Base-by-base conservation (phyloP, 2,888 invertebrate species). In the Gryllus longicercus region DNA sequence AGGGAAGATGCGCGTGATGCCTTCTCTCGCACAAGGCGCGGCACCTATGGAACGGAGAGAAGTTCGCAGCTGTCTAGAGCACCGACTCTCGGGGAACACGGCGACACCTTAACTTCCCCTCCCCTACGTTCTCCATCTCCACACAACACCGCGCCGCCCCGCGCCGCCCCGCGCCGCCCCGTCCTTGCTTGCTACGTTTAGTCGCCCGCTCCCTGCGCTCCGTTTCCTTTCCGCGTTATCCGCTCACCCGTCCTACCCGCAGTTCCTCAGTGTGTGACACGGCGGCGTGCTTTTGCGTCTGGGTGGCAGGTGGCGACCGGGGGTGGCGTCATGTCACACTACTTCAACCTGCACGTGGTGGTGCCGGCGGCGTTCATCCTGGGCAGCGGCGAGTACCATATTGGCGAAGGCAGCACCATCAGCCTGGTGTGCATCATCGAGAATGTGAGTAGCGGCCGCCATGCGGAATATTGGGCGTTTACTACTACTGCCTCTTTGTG, bases 371-470 rank as follows among this genome's bases (percentile, higher is more conserved):
- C 87, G 51, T 86, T 86, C 82, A 87, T 88, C 80, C 83, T 87
- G 76, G 88, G 87, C 51, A 87, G 85, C 79, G 86, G 86, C 23
- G 87, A 87, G 83, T 87, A 87, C 83, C 87, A 87, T 83, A 86
- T 87, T 38, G 87, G 87, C 77, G 86, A 86, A 81, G 87, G 87
- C 76, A 86, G 86, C 83, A 86, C 87, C 79, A 87, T 88, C 83
- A 87, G 86, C 81, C 85, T 88, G 38, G 86, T 86, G 80, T 88
- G 87, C 83, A 86, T 87, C 82, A 87, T 87, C 81, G 87, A 87
- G 84, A 87, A 88, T 83, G 87, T 87, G 81, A 85, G 85, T 84
- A 75, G 8, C 38, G 8, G 38, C 38, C 38, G 38, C 38, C 38
- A 38, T 8, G 38, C 38, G 8, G 8, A 38, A 38, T 38, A 38